A percentile compares a stretch with the other conserved stretches of the same genome.
Conservation (phyloP, 2,113 vertebrate species). For the Rynchops niger region DNA sequence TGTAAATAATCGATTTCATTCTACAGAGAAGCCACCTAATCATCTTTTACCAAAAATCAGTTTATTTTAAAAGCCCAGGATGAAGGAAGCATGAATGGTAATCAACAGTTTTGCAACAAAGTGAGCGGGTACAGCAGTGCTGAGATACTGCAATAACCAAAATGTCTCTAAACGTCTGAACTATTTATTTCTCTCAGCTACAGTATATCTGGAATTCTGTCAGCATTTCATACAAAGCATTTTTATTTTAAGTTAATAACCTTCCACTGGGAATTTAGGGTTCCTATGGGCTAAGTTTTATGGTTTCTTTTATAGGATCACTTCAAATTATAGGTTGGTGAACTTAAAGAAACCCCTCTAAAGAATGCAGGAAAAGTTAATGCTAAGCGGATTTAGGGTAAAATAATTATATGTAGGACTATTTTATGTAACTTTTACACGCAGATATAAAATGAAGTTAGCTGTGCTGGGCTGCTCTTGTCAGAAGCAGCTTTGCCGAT, state of each 20-base stretch:
- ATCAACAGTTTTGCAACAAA: background rate
- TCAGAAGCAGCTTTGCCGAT: background rate
- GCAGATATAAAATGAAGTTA: background rate
- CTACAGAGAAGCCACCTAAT: background rate
- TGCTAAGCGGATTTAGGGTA: constrained; percentile 13
- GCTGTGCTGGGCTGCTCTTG: background rate
- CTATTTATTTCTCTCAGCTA: background rate
- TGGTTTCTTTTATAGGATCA: constrained; percentile 69
- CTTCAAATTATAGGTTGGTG: constrained; percentile 75
- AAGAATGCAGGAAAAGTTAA: constrained; percentile 71
- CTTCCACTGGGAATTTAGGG: constrained; percentile 70
- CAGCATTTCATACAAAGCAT: constrained; percentile 55
- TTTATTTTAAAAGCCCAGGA: background rate
- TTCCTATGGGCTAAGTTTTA: constrained; percentile 73
- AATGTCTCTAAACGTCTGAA: background rate
- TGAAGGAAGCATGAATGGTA: background rate
- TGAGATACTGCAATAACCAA: background rate
- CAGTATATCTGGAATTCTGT: constrained; percentile 25
- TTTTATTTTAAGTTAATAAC: constrained; percentile 77
- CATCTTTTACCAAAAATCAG: background rate
- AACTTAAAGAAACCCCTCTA: constrained; percentile 74
- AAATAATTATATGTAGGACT: background rate
- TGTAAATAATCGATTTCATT: background rate
- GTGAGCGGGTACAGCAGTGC: background rate
- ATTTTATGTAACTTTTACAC: constrained; percentile 10